A percentile compares a stretch with the other conserved stretches of the same genome.
phyloP scores from a whole-genome alignment of 2,797 vertebrate genomes.

The Poliocrania exsul region DNA sequence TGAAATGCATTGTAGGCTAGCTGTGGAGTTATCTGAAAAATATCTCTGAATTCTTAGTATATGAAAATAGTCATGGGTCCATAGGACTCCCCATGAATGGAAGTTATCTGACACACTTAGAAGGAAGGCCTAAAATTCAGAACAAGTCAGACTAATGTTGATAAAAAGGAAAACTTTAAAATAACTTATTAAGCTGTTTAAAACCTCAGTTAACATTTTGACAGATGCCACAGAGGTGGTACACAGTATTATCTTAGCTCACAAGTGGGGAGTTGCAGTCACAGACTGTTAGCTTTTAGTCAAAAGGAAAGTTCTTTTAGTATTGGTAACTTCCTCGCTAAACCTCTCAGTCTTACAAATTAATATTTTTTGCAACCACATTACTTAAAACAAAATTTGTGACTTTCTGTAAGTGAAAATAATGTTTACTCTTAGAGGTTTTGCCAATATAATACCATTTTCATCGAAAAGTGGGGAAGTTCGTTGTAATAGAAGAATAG shows the following conservation, averaged over 20 bases:
- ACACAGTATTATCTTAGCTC: neutral
- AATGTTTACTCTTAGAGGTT: neutral
- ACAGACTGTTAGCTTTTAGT: neutral
- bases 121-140: neutral
- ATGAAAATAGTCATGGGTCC: neutral
- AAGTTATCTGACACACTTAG: neutral
- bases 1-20: neutral
- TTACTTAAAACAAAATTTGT: neutral
- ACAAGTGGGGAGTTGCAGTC: neutral
- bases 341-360: neutral
- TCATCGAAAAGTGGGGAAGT: neutral
- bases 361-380: neutral
- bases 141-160: neutral
- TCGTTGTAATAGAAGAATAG: neutral
- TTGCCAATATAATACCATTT: neutral
- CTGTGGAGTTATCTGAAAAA: neutral
- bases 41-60: neutral
- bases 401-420: neutral
- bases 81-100: neutral
- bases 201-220: neutral
- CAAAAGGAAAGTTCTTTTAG: neutral
- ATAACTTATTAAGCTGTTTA: neutral
- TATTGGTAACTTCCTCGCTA: neutral
- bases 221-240: too few relatives aligned
- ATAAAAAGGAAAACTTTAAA: neutral